Evolutionary conservation across 2,113 vertebrate genomes (phyloP).

Genomic region (Phodopus roborovskii): DNA sequence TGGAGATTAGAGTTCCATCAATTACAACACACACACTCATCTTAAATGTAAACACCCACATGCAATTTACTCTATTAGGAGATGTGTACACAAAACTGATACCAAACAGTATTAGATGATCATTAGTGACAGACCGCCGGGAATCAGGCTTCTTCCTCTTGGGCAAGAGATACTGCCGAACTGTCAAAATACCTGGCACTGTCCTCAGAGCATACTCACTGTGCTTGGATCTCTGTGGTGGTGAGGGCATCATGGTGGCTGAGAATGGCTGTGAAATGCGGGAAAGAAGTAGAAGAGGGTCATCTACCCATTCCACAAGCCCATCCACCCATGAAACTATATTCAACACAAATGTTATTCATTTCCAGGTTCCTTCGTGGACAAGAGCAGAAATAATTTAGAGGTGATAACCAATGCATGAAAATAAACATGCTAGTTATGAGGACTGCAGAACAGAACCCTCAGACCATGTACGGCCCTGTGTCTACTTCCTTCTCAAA

Average conservation of each 20-base stretch:
- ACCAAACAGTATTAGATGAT: not conserved
- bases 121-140: not conserved
- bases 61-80: not conserved
- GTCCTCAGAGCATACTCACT: rapidly evolving
- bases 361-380: not conserved
- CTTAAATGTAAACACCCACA: conserved; percentile 39
- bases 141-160: not conserved
- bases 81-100: not conserved
- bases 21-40: not conserved
- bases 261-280: rapidly evolving
- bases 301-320: no score
- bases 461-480: rapidly evolving
- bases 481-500: rapidly evolving
- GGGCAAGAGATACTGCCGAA: not conserved
- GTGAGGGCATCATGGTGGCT: rapidly evolving
- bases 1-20: conserved; percentile 32
- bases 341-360: rapidly evolving
- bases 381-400: not conserved
- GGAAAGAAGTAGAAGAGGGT: rapidly evolving
- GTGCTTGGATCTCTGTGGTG: rapidly evolving
- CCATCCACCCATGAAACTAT: no score
- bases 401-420: rapidly evolving
- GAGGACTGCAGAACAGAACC: rapidly evolving
- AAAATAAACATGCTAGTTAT: rapidly evolving
- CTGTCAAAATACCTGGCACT: not conserved